A percentile compares a stretch with the other conserved stretches of the same genome.
phyloP scores from a whole-genome alignment of 2,113 vertebrate genomes.

The Cacatua alba region DNA sequence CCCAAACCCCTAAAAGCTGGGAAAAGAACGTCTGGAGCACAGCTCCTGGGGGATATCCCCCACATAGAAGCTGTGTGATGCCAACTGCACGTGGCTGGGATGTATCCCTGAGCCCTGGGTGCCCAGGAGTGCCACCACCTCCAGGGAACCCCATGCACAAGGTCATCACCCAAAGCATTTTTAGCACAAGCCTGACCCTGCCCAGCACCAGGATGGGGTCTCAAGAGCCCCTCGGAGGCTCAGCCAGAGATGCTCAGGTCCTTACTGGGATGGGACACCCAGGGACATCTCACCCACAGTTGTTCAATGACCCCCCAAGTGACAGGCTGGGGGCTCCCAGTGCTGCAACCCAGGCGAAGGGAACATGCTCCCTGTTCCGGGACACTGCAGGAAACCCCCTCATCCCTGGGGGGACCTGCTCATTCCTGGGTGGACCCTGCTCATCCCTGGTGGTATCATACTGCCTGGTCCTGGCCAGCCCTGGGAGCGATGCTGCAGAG shows the following conservation, averaged over 20 bases:
- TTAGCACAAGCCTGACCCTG: background rate
- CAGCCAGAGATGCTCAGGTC: background rate
- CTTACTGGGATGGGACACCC: accelerated
- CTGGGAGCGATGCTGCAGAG: accelerated
- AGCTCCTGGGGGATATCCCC: background rate
- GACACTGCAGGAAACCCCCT: accelerated
- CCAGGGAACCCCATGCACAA: background rate
- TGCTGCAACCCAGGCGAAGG: accelerated
- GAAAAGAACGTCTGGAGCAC: background rate
- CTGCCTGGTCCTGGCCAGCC: accelerated
- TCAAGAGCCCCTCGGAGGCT: background rate
- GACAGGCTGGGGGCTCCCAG: background rate
- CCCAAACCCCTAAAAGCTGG: background rate
- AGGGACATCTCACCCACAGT: background rate
- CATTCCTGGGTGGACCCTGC: background rate
- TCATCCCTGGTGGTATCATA: background rate
- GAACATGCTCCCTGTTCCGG: accelerated
- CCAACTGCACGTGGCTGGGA: background rate
- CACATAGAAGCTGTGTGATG: accelerated
- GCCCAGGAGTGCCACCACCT: background rate
- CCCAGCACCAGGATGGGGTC: background rate
- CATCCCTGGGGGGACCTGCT: background rate
- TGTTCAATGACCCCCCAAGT: accelerated
- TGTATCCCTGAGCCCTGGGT: background rate
- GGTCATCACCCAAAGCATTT: background rate